Evolutionary conservation across 35 echinoderm and acorn worm species (phyloP), one percentile per base, ranked within the genome.

Genomic region (Stichopus chloronotus): DNA sequence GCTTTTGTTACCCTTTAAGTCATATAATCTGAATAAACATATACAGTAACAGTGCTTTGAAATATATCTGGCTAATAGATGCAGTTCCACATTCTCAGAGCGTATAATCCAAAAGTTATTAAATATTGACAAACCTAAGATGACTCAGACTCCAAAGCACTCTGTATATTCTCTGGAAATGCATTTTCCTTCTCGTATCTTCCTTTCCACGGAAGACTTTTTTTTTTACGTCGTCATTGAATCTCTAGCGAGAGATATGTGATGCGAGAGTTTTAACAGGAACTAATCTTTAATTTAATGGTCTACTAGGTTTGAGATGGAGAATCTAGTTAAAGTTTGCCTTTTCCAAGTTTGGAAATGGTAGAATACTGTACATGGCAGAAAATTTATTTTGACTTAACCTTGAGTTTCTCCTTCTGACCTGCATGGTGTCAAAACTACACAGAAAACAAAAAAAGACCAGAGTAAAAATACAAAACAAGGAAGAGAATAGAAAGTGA

Each of bases 211-310:
- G 30, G 30, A 43, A 43, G 30, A 43, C 30, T 43, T 43, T 43
- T 43, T 43, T 43, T 43, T 43, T 43, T 43, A 43, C 3, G 30
- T 43, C 30, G 30, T 43, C 30, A 43, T 43, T 3, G 30, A 43
- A 43, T 43, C 30, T 43, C 30, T 43, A 43, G 30, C 30, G 30
- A 43, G 30, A 43, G 30, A 43, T 43, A 0, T 43, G 30, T 3
- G 30, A 1, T 43, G 30, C 30, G 30, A 43, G 30, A 43, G 30
- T 43, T 43, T 43, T 43, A 74, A 74, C 20, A 19, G 22, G 69
- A 74, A 74, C 19, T 61, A 43, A 7, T 74, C 69, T 74, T 74
- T 74, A 74, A 74, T 74, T 74, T 74, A 74, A 74, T 74, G 69
- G 69, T 74, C 69, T 74, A 21, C 22, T 74, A 74, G 69, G 4